Conservation (phyloP, 1,140 invertebrate genomes). For the Piezodorus guildinii region DNA sequence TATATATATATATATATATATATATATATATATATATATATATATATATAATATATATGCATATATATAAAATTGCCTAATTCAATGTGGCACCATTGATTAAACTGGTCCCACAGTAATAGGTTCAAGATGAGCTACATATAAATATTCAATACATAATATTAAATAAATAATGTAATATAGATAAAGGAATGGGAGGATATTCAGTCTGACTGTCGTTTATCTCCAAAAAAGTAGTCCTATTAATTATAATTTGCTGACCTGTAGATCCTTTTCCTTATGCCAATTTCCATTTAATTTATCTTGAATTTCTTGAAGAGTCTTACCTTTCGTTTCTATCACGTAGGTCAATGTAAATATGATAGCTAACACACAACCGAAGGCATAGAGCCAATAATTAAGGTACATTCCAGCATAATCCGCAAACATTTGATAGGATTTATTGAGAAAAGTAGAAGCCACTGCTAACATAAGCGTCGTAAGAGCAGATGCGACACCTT, state of each 20-base stretch:
- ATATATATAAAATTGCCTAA: too few species aligned
- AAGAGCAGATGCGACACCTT: constrained; percentile 23
- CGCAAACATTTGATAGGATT: constrained; percentile 51
- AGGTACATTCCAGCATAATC: constrained; percentile 48
- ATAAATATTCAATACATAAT: too few species aligned
- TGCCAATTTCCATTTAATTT: constrained; percentile 28
- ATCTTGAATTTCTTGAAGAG: constrained; percentile 58
- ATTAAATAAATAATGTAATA: too few species aligned
- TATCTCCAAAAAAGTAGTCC: not conserved
- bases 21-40: too few species aligned
- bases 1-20: too few species aligned
- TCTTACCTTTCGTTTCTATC: constrained; percentile 72
- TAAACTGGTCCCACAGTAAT: too few species aligned
- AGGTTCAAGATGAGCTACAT: too few species aligned
- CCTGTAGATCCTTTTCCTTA: constrained; percentile 1
- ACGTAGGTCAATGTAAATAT: constrained; percentile 54
- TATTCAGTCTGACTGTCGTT: not conserved
- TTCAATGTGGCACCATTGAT: too few species aligned
- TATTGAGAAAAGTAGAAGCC: constrained; percentile 54
- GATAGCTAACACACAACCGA: constrained; percentile 42
- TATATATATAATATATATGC: too few species aligned
- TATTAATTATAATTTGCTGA: constrained; percentile 25
- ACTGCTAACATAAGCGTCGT: constrained; percentile 26
- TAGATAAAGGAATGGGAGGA: too few species aligned
- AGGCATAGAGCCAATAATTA: constrained; percentile 69